Evolutionary conservation across 2,797 vertebrate genomes (phyloP), one percentile per base, ranked within the genome.

Genomic region (Discoglossus pictus): DNA sequence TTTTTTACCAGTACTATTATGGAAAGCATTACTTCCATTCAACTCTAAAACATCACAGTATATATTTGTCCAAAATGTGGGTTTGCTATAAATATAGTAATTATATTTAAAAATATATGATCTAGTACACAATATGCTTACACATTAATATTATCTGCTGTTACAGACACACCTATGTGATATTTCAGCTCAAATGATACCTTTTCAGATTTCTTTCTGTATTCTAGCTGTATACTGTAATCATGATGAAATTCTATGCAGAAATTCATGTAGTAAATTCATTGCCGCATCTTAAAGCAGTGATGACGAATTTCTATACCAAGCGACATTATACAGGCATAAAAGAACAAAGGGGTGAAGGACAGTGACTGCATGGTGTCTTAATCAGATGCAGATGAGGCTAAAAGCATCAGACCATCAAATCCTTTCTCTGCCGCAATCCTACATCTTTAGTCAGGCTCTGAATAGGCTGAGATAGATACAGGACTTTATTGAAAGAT

Each of bases 301-400:
- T 86, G 89, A 91, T 87, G 88, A 89, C 83, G 83, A 89, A 91
- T 93, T 87, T 92, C 81, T 81, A 74, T 89, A 85, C 86, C 86
- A 87, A 74, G 83, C 88, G 86, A 88, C 73, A 83, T 93, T 94
- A 92, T 92, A 88, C 76, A 72, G 89, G 90, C 86, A 91, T 89
- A 89, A 88, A 87, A 87, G 91, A 93, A 93, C 87, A 91, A 82
- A 80, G 88, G 88, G 94, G 93, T 96, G 94, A 98, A 98, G 94
- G 94, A 92, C 91, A 85, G 88, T 87, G 88, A 84, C 87, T 86
- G 87, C 80, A 82, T 83, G 82, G 85, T 86, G 83, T 88, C 88
- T 94, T 97, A 98, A 98, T 96, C 92, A 96, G 93, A 97, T 97
- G 96, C 94, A 98, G 95, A 98, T 96, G 93, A 93, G 91, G 89